These are phyloP conservation scores for Molorchus minor DNA, from an alignment of 2,888 invertebrate genomes.

Conservation along the genomic window DNA sequence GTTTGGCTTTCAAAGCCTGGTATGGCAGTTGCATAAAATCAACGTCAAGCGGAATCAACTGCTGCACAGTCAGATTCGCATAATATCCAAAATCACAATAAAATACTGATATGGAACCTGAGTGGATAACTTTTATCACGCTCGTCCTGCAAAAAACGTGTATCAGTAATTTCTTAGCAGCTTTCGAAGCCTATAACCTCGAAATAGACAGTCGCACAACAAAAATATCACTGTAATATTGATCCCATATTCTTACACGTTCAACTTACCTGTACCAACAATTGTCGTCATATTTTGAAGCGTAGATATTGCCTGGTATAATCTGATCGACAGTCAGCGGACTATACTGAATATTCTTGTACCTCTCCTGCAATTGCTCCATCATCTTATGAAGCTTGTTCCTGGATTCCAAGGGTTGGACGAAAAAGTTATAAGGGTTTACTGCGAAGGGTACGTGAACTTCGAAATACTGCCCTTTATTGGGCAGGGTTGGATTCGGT, in stretches of 20 bases:
- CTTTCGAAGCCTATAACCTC: too few species aligned
- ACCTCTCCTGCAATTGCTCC: slow-evolving; percentile 71
- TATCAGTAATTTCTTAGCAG: neutral
- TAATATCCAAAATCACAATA: slow-evolving; percentile 74
- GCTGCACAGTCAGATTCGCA: slow-evolving; percentile 65
- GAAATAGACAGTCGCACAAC: too few species aligned
- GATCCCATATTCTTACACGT: too few species aligned
- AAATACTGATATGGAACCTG: slow-evolving; percentile 68
- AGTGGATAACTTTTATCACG: slow-evolving; percentile 66
- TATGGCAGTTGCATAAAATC: slow-evolving; percentile 70
- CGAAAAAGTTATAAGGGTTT: slow-evolving; percentile 78
- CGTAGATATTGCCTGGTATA: slow-evolving; percentile 72
- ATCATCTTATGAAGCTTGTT: slow-evolving; percentile 69
- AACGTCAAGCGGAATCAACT: slow-evolving; percentile 66
- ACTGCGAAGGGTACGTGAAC: slow-evolving; percentile 79
- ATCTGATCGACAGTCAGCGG: slow-evolving; percentile 57
- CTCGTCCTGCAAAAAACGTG: slow-evolving; percentile 62
- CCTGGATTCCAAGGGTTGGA: slow-evolving; percentile 64
- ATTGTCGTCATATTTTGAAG: slow-evolving; percentile 73
- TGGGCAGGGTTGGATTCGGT: slow-evolving; percentile 61
- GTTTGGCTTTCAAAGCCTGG: slow-evolving; percentile 72
- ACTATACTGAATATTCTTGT: slow-evolving; percentile 65
- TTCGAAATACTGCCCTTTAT: slow-evolving; percentile 70
- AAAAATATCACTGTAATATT: too few species aligned
- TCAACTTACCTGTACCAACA: slow-evolving; percentile 76